Conservation (phyloP, 2,797 vertebrate species). For the Spea hammondii region DNA sequence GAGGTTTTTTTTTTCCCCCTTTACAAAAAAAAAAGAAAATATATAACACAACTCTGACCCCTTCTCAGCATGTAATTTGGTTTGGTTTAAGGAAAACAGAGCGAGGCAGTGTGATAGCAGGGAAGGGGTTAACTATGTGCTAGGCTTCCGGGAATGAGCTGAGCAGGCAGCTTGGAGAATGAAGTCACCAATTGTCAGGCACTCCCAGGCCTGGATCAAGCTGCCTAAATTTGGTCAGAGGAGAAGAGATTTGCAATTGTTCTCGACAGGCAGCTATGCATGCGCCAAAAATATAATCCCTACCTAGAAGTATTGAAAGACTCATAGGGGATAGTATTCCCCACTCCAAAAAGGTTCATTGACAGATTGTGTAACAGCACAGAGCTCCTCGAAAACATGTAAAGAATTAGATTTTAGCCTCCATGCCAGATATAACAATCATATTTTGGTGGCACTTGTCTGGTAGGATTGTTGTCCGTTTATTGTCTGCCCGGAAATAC, state of each 20-base stretch:
- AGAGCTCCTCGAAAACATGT: no score
- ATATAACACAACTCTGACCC: not conserved
- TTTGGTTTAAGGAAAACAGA: not conserved
- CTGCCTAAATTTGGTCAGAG: slow-evolving; percentile 44
- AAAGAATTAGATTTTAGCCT: no score
- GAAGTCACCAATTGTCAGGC: slow-evolving; percentile 48
- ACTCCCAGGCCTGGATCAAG: slow-evolving; percentile 26
- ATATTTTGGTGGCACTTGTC: no score
- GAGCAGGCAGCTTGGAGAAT: slow-evolving; percentile 46
- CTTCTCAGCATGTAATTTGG: not conserved
- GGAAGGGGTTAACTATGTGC: slow-evolving; percentile 37
- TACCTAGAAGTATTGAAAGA: not conserved
- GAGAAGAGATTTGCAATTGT: slow-evolving; percentile 11
- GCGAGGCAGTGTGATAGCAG: not conserved
- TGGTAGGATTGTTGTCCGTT: no score
- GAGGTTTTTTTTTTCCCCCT: not conserved
- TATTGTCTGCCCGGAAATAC: no score
- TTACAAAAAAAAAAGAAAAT: not conserved
- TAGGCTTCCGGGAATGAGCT: slow-evolving; percentile 49
- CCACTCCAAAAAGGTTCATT: no score
- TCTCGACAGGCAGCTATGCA: not conserved
- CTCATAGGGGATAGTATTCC: not conserved
- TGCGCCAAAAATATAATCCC: not conserved
- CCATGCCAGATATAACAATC: no score
- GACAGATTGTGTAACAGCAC: no score